These are phyloP conservation scores for Sarcophaga caerulescens DNA, from an alignment of 2,888 invertebrate genomes.

Conservation along the genomic window DNA sequence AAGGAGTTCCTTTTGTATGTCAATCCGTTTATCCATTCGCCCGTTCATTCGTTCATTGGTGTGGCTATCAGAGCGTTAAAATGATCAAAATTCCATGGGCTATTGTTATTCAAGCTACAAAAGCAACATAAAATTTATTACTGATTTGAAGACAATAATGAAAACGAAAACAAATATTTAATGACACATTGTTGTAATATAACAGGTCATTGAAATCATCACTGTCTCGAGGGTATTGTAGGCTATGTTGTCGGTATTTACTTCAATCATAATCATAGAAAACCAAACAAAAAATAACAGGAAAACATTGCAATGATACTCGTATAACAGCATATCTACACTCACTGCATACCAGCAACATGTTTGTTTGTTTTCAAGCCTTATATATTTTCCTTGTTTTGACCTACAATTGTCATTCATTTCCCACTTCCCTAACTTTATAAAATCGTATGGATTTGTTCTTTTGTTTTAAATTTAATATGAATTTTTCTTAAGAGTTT, in stretches of 20 bases:
- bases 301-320: background rate
- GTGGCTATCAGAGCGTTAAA: conserved; percentile 6
- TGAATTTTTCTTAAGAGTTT: background rate
- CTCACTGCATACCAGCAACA: background rate
- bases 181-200: background rate
- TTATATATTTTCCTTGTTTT: background rate
- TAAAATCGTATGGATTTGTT: background rate
- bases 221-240: background rate
- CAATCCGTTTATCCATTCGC: background rate
- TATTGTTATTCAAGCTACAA: background rate
- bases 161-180: background rate
- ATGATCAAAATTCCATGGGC: background rate
- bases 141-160: background rate
- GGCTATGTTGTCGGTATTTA: background rate
- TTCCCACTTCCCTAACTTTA: too few relatives aligned
- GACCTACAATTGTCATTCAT: background rate
- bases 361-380: background rate
- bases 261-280: background rate
- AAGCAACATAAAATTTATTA: background rate
- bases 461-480: background rate
- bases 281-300: background rate
- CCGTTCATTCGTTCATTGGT: background rate
- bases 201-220: background rate
- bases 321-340: background rate
- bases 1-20: too few relatives aligned